A percentile compares a stretch with the other conserved stretches of the same genome.
phyloP scores from a whole-genome alignment of 2,888 invertebrate genomes.

The Bimastos eiseni region DNA sequence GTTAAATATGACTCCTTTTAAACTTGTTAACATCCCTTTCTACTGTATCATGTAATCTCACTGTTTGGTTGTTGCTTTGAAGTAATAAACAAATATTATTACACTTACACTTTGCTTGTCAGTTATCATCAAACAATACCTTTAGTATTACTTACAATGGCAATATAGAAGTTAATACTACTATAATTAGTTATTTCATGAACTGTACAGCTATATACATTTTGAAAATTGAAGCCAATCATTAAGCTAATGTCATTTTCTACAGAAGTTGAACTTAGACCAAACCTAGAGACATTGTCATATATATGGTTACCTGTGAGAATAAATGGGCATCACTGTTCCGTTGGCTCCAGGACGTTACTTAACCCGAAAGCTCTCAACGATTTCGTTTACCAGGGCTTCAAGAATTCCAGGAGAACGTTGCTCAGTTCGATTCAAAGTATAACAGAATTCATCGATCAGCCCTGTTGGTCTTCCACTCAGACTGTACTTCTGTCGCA shows the following conservation, averaged over 20 bases:
- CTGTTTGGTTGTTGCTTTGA: no score
- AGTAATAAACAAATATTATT: no score
- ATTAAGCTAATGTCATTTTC: background rate
- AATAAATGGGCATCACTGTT: background rate
- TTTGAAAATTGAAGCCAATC: background rate
- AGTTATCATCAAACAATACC: no score
- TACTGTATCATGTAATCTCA: no score
- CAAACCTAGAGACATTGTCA: background rate
- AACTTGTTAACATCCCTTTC: no score
- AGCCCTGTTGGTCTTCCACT: background rate
- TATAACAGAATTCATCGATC: background rate
- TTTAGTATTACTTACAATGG: no score
- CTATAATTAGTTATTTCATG: background rate
- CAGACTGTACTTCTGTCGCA: background rate
- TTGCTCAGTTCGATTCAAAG: background rate
- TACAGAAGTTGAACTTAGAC: background rate
- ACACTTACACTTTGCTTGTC: no score
- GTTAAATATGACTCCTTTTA: no score
- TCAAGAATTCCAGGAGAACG: constrained; percentile 7
- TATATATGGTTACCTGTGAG: background rate
- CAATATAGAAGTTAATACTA: no score
- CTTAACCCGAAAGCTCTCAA: background rate
- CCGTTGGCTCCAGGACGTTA: background rate
- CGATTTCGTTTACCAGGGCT: constrained; percentile 10
- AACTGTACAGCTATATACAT: background rate